These are phyloP conservation scores for Ornithoptera priamus DNA, from an alignment of 2,888 invertebrate genomes.

Conservation along the genomic window DNA sequence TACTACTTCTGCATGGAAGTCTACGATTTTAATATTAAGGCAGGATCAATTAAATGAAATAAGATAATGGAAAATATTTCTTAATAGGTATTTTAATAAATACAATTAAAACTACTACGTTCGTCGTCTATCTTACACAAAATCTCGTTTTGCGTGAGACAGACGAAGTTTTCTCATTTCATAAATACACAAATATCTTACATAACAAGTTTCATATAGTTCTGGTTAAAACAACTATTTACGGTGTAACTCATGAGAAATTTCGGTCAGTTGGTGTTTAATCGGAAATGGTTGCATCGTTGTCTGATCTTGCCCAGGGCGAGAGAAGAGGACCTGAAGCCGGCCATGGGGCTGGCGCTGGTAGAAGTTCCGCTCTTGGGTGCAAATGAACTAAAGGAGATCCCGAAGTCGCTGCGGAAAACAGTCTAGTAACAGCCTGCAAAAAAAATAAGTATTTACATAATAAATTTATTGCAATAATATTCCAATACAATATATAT, in stretches of 20 bases:
- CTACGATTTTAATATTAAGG: not conserved
- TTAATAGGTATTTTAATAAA: slow-evolving; percentile 32
- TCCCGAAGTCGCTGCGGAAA: slow-evolving; percentile 59
- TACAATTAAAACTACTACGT: slow-evolving; percentile 29
- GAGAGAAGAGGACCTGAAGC: slow-evolving; percentile 66
- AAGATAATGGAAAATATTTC: slow-evolving; percentile 4
- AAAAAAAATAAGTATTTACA: slow-evolving; percentile 11
- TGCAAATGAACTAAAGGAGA: slow-evolving; percentile 63
- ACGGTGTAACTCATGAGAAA: not conserved
- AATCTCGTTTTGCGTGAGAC: slow-evolving; percentile 53
- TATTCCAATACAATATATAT: no score
- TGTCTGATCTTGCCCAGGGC: slow-evolving; percentile 71
- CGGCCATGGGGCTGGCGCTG: slow-evolving; percentile 67
- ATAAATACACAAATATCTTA: slow-evolving; percentile 22
- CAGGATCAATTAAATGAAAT: slow-evolving; percentile 4
- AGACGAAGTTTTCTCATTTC: slow-evolving; percentile 50
- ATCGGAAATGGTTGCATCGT: slow-evolving; percentile 64
- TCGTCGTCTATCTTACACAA: slow-evolving; percentile 67
- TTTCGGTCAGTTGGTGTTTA: slow-evolving; percentile 37
- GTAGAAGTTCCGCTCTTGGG: slow-evolving; percentile 67
- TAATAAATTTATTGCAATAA: not conserved
- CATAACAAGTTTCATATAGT: not conserved
- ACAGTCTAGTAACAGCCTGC: slow-evolving; percentile 69
- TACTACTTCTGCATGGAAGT: not conserved
- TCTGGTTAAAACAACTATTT: not conserved